Evolutionary conservation across 2,888 invertebrate genomes (phyloP).

Genomic region (Meghimatium bilineatum): DNA sequence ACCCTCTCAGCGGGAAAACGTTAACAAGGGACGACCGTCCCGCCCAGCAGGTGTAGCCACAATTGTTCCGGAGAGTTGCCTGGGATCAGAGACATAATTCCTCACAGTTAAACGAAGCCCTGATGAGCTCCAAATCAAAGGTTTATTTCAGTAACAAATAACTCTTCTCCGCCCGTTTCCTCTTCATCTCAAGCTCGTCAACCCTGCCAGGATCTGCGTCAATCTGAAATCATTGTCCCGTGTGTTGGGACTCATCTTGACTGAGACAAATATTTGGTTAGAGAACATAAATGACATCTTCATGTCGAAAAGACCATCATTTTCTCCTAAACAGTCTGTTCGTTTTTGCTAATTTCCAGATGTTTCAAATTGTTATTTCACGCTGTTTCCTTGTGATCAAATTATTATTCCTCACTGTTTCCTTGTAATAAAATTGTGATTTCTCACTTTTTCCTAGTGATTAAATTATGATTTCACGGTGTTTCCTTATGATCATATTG

Average conservation of each 20-base stretch:
- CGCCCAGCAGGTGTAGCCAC: constrained; percentile 40
- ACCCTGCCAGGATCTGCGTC: background rate
- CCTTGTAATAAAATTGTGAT: too few species aligned
- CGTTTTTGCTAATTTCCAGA: background rate
- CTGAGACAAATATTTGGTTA: constrained; percentile 18
- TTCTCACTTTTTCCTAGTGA: too few species aligned
- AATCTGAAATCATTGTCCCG: background rate
- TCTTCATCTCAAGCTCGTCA: constrained; percentile 4
- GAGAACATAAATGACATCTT: background rate
- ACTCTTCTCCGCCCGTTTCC: background rate
- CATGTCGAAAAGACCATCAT: background rate
- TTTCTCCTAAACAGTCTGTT: background rate
- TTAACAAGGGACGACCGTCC: constrained; percentile 27
- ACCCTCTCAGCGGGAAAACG: constrained; percentile 21
- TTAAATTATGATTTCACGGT: too few species aligned
- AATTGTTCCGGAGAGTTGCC: constrained; percentile 19
- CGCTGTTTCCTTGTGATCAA: background rate
- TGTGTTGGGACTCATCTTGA: background rate
- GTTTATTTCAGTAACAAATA: constrained; percentile 16
- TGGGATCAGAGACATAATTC: background rate
- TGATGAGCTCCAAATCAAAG: constrained; percentile 15
- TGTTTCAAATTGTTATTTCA: background rate
- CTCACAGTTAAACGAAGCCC: background rate
- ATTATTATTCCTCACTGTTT: background rate
- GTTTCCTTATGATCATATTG: too few species aligned